These are phyloP conservation scores for Archaeoteleia sp. DNA, from an alignment of 2,888 invertebrate genomes.

Conservation along the genomic window DNA sequence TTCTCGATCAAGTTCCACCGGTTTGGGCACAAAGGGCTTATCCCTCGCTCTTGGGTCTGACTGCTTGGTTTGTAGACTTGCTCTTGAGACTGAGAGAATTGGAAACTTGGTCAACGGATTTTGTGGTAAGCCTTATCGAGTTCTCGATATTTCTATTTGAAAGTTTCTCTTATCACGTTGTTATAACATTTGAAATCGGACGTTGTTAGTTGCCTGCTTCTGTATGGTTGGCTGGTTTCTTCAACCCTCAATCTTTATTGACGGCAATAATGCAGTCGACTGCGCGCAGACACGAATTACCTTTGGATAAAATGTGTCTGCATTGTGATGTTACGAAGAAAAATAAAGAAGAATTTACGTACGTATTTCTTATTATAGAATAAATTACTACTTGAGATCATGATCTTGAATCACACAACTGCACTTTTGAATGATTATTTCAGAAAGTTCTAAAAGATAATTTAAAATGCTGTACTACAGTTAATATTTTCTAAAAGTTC, in stretches of 20 bases:
- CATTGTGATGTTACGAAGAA: conserved; percentile 97
- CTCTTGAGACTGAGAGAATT: conserved; percentile 86
- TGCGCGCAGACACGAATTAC: conserved; percentile 96
- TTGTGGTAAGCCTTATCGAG: conserved; percentile 77
- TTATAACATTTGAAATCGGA: no score
- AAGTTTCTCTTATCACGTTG: no score
- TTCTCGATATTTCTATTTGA: not conserved
- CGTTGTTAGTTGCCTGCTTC: conserved; percentile 85
- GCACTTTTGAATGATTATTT: no score
- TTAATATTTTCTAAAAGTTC: no score
- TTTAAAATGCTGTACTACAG: no score
- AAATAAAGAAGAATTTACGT: conserved; percentile 87
- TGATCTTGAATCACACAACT: no score
- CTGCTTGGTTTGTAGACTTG: conserved; percentile 92
- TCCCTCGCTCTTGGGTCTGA: conserved; percentile 88
- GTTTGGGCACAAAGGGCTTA: conserved; percentile 92
- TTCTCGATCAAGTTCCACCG: conserved; percentile 91
- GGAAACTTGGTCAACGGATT: conserved; percentile 92
- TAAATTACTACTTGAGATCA: no score
- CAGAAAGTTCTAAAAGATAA: no score
- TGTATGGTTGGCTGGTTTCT: conserved; percentile 96
- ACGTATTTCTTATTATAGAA: conserved; percentile 62
- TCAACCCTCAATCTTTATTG: conserved; percentile 96
- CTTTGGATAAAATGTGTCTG: conserved; percentile 95
- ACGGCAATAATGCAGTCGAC: conserved; percentile 99